phyloP scores from a whole-genome alignment of 2,888 invertebrate genomes.

The Oligia latruncula region DNA sequence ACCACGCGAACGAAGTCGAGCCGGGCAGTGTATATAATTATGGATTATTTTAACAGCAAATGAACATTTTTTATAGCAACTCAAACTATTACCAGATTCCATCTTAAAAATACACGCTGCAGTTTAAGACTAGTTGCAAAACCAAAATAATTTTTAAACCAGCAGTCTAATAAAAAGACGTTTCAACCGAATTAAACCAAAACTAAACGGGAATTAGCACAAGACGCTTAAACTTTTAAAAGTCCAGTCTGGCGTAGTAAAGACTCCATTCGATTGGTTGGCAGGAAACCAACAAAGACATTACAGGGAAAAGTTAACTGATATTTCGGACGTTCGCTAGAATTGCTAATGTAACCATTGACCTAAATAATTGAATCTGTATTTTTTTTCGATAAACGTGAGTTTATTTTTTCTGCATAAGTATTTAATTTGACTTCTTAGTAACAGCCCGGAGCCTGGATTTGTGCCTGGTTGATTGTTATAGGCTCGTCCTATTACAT shows the following conservation, averaged over 20 bases:
- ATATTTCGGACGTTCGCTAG: constrained; percentile 42
- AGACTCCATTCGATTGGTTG: constrained; percentile 49
- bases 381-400: constrained; percentile 15
- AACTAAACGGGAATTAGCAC: constrained; percentile 48
- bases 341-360: constrained; percentile 53
- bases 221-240: constrained; percentile 35
- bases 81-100: no score
- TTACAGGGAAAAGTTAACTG: constrained; percentile 44
- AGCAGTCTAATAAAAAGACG: constrained; percentile 2
- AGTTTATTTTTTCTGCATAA: no score
- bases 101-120: no score
- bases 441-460: no score
- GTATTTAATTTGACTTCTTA: no score
- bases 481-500: no score
- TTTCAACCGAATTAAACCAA: constrained; percentile 31
- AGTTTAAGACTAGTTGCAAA: neutral
- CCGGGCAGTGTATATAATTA: no score
- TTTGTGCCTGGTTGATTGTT: no score
- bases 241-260: constrained; percentile 41
- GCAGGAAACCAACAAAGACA: constrained; percentile 59
- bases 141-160: neutral
- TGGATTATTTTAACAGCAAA: no score
- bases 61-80: no score
- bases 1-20: no score
- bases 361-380: constrained; percentile 46